Base-by-base conservation (phyloP, 2,797 vertebrate species). In the Urophycis tenuis region DNA sequence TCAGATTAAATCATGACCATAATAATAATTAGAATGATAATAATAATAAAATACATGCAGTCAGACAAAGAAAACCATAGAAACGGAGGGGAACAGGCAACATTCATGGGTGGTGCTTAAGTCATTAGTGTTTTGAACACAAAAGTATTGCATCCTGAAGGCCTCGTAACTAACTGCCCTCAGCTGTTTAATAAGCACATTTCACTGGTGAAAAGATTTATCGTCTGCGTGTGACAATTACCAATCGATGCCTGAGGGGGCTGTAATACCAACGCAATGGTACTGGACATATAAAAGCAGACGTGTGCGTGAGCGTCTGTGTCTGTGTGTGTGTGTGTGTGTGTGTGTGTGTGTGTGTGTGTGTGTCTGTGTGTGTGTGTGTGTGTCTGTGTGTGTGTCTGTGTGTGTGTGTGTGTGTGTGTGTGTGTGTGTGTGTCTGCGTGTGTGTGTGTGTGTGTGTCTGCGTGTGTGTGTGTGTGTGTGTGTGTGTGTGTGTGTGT, bases 101-200 rank as follows among this genome's bases (percentile, higher is more conserved):
- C 72, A 72, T 71, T 76, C 79, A 74, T 69, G 80, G 78, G 11
- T 80, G 87, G 82, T 86, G 87, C 84, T 82, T 0, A 10, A 81
- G 81, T 79, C 78, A 69, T 30, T 6, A 71, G 30, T 19, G 30
- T 12, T 31, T 29, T 29, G 30, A 29, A 69, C 67, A 69, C 67
- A 53, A 53, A 53, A 19, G 4, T 53, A 53, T 8, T 69, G 31
- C 67, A 15, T 31, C 8, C 12, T 11, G 25, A 71, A 30, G 69
- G 17, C 69, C 69, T 19, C 29, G 32, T 71, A 12, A 5, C 31
- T 71, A 19, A 32, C 69, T 19, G 29, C 31, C 29, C 14, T 32
- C 8, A 11, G 53, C 53, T 12, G 69, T n/a, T 31, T 9, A 75
- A 25, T 33, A 36, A 60, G 45, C 53, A 25, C 33, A 53, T 75